Percentiles rank a stretch among this genome's conserved stretches.
Conservation (phyloP, 1,140 invertebrate species). For the Lordiphosa mommai region DNA sequence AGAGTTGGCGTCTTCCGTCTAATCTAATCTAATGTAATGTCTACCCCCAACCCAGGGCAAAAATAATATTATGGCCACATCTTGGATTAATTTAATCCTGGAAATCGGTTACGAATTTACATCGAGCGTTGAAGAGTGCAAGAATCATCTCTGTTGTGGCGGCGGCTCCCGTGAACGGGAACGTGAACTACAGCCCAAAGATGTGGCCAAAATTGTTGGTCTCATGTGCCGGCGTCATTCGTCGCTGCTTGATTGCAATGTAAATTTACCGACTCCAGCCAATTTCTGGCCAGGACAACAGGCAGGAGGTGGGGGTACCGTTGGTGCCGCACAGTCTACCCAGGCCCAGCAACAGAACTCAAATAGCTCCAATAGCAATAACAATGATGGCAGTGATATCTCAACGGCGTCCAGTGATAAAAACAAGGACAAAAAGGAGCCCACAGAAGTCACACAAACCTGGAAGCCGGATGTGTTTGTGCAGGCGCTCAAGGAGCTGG, state of each 20-base stretch:
- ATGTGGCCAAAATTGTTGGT: constrained; percentile 90
- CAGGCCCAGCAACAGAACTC: constrained; percentile 44
- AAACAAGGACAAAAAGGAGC: constrained; percentile 80
- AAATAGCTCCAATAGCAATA: constrained; percentile 47
- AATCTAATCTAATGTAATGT: neutral
- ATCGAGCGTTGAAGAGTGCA: constrained; percentile 92
- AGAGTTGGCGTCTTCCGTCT: neutral
- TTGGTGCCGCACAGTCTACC: constrained; percentile 18
- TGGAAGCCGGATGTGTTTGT: constrained; percentile 98
- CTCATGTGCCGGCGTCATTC: constrained; percentile 92
- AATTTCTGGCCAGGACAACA: constrained; percentile 81
- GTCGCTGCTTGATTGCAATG: constrained; percentile 85
- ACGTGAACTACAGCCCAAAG: constrained; percentile 86
- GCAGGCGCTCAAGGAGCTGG: constrained; percentile 92
- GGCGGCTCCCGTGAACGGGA: constrained; percentile 28
- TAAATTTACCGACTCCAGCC: constrained; percentile 84
- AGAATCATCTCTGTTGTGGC: constrained; percentile 89
- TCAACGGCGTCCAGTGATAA: constrained; percentile 76
- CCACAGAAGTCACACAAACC: constrained; percentile 81
- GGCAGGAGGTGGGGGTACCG: constrained; percentile 24
- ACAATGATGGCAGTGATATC: constrained; percentile 46
- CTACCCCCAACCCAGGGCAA: constrained; percentile 79
- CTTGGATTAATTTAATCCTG: constrained; percentile 90
- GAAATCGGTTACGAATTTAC: constrained; percentile 96
- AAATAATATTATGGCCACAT: constrained; percentile 85